phyloP scores from a whole-genome alignment of 2,888 invertebrate species.

The Ophioninae sp. region DNA sequence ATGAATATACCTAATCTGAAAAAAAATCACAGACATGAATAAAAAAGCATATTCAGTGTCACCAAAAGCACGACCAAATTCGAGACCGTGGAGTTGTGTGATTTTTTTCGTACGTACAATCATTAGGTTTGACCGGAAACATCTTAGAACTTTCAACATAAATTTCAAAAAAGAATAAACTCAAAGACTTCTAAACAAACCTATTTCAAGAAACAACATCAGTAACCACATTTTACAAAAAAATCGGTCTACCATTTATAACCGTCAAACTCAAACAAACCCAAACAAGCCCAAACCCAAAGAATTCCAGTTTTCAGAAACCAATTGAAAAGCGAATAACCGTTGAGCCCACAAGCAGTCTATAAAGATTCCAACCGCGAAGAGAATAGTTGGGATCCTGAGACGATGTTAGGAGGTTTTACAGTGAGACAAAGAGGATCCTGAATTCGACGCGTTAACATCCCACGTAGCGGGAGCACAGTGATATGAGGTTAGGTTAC shows the following conservation, averaged over 20 bases:
- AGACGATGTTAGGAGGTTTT: not conserved
- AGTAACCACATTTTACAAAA: too few species aligned
- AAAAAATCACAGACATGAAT: too few species aligned
- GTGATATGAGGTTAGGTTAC: slow-evolving; percentile 2
- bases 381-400: not conserved
- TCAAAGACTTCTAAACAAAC: too few species aligned
- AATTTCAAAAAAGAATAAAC: not conserved
- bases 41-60: too few species aligned
- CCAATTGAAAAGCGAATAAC: not conserved
- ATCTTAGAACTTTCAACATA: not conserved
- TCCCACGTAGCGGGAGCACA: not conserved
- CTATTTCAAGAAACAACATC: too few species aligned
- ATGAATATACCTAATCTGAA: too few species aligned
- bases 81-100: not conserved
- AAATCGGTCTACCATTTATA: too few species aligned
- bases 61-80: not conserved
- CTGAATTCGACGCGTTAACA: not conserved
- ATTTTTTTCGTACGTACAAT: not conserved
- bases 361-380: not conserved
- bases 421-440: not conserved
- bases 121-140: not conserved
- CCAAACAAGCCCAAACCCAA: too few species aligned
- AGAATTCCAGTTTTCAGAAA: not conserved
- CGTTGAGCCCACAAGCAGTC: not conserved
- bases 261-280: too few species aligned